Conservation (phyloP, 2,113 vertebrate species). For the Acinonyx jubatus region DNA sequence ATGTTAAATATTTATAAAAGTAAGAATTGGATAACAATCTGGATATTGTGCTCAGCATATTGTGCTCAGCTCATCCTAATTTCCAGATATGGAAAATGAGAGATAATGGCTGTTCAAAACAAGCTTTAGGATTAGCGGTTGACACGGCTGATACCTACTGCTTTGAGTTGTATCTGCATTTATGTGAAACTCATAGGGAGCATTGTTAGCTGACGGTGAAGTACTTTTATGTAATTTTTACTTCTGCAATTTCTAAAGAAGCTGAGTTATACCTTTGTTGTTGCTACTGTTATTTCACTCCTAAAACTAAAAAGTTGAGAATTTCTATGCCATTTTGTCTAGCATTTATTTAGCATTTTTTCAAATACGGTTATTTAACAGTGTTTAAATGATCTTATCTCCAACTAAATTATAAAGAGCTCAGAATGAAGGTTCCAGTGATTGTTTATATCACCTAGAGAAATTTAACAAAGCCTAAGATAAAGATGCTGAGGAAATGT, state of each 20-base stretch:
- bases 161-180: not conserved
- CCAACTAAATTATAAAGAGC: not conserved
- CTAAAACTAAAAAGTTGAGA: not conserved
- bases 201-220: not conserved
- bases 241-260: not conserved
- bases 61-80: not conserved
- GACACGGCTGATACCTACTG: not conserved
- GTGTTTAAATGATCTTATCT: slow-evolving; percentile 23
- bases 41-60: not conserved
- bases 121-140: not conserved
- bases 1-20: not conserved
- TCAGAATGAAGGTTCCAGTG: slow-evolving; percentile 26
- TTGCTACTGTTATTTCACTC: not conserved
- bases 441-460: not conserved
- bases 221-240: not conserved
- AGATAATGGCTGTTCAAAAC: not conserved
- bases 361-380: not conserved
- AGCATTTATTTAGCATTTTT: not conserved
- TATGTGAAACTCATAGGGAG: not conserved
- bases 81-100: not conserved
- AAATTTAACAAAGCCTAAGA: not conserved
- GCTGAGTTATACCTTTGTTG: not conserved
- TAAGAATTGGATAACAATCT: not conserved
- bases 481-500: not conserved
- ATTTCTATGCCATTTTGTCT: not conserved